Base-by-base conservation (phyloP, 1,140 invertebrate genomes). In the Lamellibrachia luymesi region DNA sequence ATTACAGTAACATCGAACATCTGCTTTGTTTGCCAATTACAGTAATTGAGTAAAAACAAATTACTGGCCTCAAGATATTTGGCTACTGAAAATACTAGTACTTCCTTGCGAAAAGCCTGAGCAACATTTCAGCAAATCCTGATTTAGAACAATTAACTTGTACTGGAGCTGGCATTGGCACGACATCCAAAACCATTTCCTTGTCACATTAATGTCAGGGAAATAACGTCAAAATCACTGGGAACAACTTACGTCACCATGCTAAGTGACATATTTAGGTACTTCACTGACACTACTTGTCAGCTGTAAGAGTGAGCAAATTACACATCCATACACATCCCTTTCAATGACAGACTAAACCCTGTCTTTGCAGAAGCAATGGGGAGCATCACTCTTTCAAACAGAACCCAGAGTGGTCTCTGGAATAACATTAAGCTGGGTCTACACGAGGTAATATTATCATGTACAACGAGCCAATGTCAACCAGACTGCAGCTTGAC, bases 21-120 rank as follows among this genome's bases (percentile, higher is more conserved):
- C 64, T 80, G 64, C 64, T 2, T 22, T 80, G 17, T 80, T 80
- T 80, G 64, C 64, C 64, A 22, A 80, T 80, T 80, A 80, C 13
- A 80, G 64, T 80, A 80, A 22, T 80, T 80, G 64, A 8, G 64
- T 80, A 80, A 17, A 80, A 80, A 80, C 64, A 80, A 80, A 80
- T 80, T 80, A 80, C 64, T 80, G 64, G 64, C 64, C 64, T 80
- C 64, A 80, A 80, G 64, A 22, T 80, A 80, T 80, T 80, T 80
- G 64, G 64, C 64, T 22, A 0, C 13, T 80, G 64, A 80, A 80
- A 80, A 80, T 80, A 80, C 64, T 80, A 80, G 64, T 22, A 22
- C 25, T 80, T 80, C 64, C 64, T 80, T 80, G 17, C 25, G 64
- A 80, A 80, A 80, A 80, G 64, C 64, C 64, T 80, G 64, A 80